Evolutionary conservation across 2,113 vertebrate genomes (phyloP), one percentile per base, ranked within the genome.

Genomic region (Forbesichthys agassizii): DNA sequence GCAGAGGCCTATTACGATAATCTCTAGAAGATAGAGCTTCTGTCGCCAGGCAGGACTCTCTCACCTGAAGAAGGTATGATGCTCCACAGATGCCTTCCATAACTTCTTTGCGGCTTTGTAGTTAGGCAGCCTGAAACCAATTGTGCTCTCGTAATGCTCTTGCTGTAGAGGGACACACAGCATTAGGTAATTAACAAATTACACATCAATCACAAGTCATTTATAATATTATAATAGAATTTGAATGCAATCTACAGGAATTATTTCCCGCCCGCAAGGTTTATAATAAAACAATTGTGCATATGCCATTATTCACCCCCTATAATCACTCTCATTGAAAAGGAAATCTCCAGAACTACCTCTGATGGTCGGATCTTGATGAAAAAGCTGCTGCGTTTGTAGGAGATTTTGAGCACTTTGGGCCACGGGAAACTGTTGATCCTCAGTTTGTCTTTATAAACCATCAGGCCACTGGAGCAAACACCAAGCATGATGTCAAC

Each of bases 51-150:
- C 54, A 81, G 58, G 13, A 10, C 13, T 18, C 48, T 18, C 62
- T 66, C 87, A 99, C 98, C 98, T 97, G 93, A 99, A 99, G 91
- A 99, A 99, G 0, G 96, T 96, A 73, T 99, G 97, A 79, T 98
- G 94, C 49, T 99, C 98, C 42, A 98, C 95, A 74, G 96, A 98
- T 13, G 96, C 96, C 90, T 97, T 99, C 98, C 98, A 99, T 75
- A 99, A 88, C 83, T 96, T 96, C 92, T 99, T 99, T 0, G 96
- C 95, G 61, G 96, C 96, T 81, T 95, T 93, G 82, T 98, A 98
- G 89, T 95, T 98, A 57, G 96, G 95, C 73, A 99, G 92, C 71
- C 94, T 98, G 87, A 98, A 99, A 46, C 95, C 95, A 61, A 99
- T 94, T 47, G 95, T 96, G 90, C 95, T 98, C 88, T 98, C 96